phyloP scores from a whole-genome alignment of 2,797 vertebrate genomes.

The Limnodromus scolopaceus region DNA sequence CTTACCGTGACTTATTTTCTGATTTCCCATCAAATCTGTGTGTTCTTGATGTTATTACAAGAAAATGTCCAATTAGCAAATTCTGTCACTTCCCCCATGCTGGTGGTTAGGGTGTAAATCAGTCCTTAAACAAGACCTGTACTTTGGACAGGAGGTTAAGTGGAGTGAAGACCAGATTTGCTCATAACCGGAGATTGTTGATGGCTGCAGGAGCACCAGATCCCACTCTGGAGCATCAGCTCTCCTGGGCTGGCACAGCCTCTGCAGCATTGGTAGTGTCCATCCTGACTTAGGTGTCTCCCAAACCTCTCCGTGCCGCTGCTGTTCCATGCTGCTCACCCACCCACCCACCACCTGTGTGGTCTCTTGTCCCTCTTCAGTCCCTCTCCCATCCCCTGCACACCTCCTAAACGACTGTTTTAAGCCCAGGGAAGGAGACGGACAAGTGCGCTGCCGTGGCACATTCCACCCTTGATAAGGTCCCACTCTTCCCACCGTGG shows the following conservation, averaged over 20 bases:
- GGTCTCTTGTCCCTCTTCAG: fast-evolving
- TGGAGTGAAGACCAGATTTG: background rate
- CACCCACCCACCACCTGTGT: no score
- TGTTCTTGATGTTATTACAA: background rate
- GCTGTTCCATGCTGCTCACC: background rate
- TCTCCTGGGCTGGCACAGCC: no score
- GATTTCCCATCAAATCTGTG: background rate
- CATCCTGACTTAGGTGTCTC: background rate
- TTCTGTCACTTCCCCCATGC: background rate
- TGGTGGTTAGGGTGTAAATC: background rate
- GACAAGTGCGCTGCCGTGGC: background rate
- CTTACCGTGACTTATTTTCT: background rate
- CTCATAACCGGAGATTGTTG: background rate
- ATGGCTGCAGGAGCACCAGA: background rate
- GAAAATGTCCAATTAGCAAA: background rate
- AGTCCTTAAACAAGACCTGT: background rate
- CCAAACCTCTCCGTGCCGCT: fast-evolving
- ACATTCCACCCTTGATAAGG: background rate
- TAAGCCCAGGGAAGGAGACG: background rate
- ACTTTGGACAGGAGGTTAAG: background rate
- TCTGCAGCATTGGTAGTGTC: fast-evolving
- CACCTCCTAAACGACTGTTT: fast-evolving
- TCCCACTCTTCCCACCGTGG: fast-evolving
- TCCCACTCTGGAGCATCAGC: background rate
- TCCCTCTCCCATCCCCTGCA: background rate